Evolutionary conservation across 1,140 invertebrate species (phyloP), one percentile per base, ranked within the genome.

Genomic region (Latrodectus geometricus): DNA sequence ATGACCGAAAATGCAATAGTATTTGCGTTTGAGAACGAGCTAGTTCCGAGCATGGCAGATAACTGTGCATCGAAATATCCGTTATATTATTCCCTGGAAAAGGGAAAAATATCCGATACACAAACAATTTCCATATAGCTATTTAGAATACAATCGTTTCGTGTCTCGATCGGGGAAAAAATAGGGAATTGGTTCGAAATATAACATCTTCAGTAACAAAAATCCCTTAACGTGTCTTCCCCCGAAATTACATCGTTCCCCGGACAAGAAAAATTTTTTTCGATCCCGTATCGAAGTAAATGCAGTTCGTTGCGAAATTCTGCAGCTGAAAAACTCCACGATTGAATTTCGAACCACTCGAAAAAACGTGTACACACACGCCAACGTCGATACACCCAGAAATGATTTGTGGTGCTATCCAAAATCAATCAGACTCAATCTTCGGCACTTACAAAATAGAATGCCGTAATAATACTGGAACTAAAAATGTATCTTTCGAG

Each of bases 391-490:
- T 73, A 73, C 54, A 65, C 80, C 49, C n/a, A 65, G 70, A 20
- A 83, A 74, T 83, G 80, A 83, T 83, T 83, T 83, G 80, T 83
- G 80, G 68, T 74, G 9, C 52, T 74, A 83, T 83, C 80, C 70
- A 83, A 83, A 83, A 83, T 83, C 80, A 83, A 83, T 83, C 80
- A 83, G 61, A 72, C 80, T 83, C 80, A 83, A 83, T 83, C 80
- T 48, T 20, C 69, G 21, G 23, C 70, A 14, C 35, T n/a, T 65
- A 61, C 80, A 70, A 69, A 61, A 52, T 70, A 69, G 66, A 73
- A 73, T 83, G 69, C 80, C 69, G 56, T 83, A 83, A 83, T 83
- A 83, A 83, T 83, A 81, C 79, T 68, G 68, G 54, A 73, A 81
- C 66, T 72, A 72, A 72, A 83, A 83, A 74, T 74, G 80, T 23